Evolutionary conservation across 2,888 invertebrate genomes (phyloP).

Genomic region (Drosophila leonis): DNA sequence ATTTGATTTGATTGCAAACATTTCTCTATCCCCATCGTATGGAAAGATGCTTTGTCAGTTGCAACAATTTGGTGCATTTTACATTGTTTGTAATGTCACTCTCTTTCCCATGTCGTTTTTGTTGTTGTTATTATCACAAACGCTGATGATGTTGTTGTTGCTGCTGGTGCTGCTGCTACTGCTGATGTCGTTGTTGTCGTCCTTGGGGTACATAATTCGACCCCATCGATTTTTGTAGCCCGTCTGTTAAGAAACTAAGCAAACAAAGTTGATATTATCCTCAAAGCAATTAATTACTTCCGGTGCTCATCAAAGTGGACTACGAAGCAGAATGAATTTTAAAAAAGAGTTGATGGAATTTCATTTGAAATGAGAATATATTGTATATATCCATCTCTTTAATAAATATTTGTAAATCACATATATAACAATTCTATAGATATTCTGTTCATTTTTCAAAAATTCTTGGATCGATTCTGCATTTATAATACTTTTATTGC

Average conservation of each 20-base stretch:
- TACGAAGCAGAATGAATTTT: too few relatives aligned
- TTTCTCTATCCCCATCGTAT: slow-evolving; percentile 30
- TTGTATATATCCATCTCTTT: background rate
- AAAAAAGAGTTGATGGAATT: background rate
- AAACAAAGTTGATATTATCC: slow-evolving; percentile 63
- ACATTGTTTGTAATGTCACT: slow-evolving; percentile 70
- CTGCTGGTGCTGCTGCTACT: slow-evolving; percentile 17
- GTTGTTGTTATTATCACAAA: slow-evolving; percentile 13
- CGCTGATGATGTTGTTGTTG: slow-evolving; percentile 12
- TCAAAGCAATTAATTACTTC: slow-evolving; percentile 59
- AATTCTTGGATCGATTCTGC: background rate
- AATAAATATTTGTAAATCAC: background rate
- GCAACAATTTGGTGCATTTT: slow-evolving; percentile 70
- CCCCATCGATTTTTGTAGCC: slow-evolving; percentile 41
- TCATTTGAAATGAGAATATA: background rate
- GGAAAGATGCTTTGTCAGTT: slow-evolving; percentile 46
- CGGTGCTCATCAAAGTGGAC: background rate
- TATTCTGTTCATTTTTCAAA: background rate
- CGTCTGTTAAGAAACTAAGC: slow-evolving; percentile 24
- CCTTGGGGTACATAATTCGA: slow-evolving; percentile 52
- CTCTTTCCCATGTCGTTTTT: slow-evolving; percentile 20
- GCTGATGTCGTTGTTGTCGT: slow-evolving; percentile 15
- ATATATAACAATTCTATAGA: background rate
- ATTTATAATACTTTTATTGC: background rate
- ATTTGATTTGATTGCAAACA: slow-evolving; percentile 74